Evolutionary conservation across 2,888 invertebrate species (phyloP), one percentile per base, ranked within the genome.

Genomic region (Antitype chi): DNA sequence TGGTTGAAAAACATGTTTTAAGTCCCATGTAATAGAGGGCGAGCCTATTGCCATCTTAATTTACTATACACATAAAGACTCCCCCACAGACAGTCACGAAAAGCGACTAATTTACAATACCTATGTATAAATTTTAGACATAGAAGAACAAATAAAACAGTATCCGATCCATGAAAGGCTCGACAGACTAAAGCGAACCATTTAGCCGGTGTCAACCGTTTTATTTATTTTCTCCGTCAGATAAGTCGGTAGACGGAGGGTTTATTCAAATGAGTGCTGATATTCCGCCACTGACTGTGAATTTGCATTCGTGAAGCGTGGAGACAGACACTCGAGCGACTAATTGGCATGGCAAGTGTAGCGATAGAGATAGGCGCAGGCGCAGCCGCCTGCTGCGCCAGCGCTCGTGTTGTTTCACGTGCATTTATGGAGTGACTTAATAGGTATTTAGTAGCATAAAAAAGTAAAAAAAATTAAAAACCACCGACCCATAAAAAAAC

Each of bases 271-370:
- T 88, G 87, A 88, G 83, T 70, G 53, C 53, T 52, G 67, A n/a
- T 88, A 88, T 82, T 82, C 87, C 43, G 64, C 25, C 49, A n/a
- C 60, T 25, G 60, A 17, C 59, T 60, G 52, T 25, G 74, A 15
- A 88, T 87, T 87, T 82, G 77, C 87, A 87, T 87, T 79, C 78
- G 74, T 55, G 49, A 82, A 88, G 87, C 87, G 89, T 87, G 49
- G 78, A 62, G 63, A 78, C 77, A 60, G 80, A 87, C 87, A 87
- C 87, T 82, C 75, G 55, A n/a, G 32, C 81, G 89, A 87, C 89
- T 87, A 87, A 87, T 87, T 87, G 87, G 87, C 85, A 80, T 80
- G 55, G 79, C 78, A 70, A 83, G 79, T 72, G 75, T 13, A 57
- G 38, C 49, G 70, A 62, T 60, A 47, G 64, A 80, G 87, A 88